Evolutionary conservation across 2,797 vertebrate genomes (phyloP).

Genomic region (Vireo griseus): DNA sequence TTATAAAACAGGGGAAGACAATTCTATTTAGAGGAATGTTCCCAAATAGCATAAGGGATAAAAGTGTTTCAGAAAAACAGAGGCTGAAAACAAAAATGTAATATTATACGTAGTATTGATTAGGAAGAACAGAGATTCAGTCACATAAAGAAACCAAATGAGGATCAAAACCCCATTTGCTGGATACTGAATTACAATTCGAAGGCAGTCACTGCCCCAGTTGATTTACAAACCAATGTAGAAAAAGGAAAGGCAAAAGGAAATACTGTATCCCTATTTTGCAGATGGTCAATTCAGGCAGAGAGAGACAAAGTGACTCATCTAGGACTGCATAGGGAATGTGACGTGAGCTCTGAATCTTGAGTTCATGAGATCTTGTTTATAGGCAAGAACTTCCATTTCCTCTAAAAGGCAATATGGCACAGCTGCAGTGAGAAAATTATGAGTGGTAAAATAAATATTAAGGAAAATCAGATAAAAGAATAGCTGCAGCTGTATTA

Average conservation of each 20-base stretch:
- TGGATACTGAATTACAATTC: not conserved
- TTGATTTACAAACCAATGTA: not conserved
- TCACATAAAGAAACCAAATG: not conserved
- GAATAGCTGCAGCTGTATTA: not conserved
- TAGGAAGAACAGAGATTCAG: not conserved
- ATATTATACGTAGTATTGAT: not conserved
- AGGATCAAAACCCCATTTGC: not conserved
- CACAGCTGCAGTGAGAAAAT: not conserved
- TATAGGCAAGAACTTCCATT: not conserved
- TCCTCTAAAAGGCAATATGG: not conserved
- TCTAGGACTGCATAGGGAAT: not conserved
- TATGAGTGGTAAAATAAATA: constrained; percentile 3
- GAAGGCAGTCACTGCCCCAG: not conserved
- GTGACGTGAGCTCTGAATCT: not conserved
- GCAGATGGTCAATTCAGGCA: not conserved
- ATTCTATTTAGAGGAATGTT: not conserved
- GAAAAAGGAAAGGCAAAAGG: not conserved
- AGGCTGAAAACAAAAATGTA: not conserved
- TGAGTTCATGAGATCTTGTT: not conserved
- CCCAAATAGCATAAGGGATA: not conserved
- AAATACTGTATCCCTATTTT: not conserved
- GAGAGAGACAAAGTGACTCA: not conserved
- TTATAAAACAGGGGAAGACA: not conserved
- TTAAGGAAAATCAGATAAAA: constrained; percentile 18
- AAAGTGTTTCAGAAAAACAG: not conserved